These are phyloP conservation scores for Leptura quadrifasciata DNA, from an alignment of 2,888 invertebrate genomes.

Conservation along the genomic window DNA sequence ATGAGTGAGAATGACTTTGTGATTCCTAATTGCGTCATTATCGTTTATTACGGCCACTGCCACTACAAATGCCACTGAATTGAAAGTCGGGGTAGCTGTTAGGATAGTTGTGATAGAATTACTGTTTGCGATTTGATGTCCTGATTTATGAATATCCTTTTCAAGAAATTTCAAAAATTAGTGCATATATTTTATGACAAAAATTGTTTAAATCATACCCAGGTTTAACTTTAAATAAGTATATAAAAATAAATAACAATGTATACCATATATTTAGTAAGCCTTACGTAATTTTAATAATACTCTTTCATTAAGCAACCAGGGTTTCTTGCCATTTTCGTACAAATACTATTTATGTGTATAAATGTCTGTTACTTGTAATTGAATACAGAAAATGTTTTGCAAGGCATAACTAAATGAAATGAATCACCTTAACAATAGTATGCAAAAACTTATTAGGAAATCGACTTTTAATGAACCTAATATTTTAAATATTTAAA, in stretches of 20 bases:
- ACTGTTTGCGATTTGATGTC: no score
- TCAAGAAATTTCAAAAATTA: no score
- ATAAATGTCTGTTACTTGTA: conserved; percentile 1
- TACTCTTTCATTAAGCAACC: not conserved
- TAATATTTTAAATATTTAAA: not conserved
- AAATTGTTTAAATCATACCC: not conserved
- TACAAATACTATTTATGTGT: conserved; percentile 3
- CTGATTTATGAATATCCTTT: no score
- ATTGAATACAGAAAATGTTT: conserved; percentile 7
- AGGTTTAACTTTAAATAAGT: not conserved
- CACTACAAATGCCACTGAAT: no score
- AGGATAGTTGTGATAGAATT: no score
- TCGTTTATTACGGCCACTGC: no score
- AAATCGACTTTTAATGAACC: not conserved
- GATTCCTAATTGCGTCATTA: no score
- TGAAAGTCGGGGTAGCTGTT: no score
- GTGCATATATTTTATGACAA: no score
- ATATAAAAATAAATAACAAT: conserved; percentile 2
- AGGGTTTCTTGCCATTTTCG: not conserved
- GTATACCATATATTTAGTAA: not conserved
- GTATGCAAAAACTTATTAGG: not conserved
- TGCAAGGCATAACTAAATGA: not conserved
- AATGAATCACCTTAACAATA: not conserved
- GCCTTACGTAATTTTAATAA: not conserved
- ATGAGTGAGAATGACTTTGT: no score